phyloP scores from a whole-genome alignment of 92 coral and sea anemone genomes.

The Zoanthus solanderi region DNA sequence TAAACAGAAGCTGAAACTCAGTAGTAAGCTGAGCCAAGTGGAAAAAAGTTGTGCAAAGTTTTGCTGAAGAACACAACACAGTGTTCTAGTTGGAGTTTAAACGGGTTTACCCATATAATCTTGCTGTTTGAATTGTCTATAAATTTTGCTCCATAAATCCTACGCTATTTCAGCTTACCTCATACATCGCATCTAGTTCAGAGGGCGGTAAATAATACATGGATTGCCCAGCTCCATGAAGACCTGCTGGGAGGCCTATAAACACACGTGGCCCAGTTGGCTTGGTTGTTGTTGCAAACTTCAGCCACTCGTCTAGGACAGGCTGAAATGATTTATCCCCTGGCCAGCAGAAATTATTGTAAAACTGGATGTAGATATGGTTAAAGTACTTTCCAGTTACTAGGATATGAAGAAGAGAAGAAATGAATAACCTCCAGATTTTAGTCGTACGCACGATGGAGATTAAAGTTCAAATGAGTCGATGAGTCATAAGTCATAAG shows the following conservation, averaged over 20 bases:
- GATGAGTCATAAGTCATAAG: too few species aligned
- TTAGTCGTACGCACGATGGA: too few species aligned
- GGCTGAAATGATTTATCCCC: conserved; percentile 72
- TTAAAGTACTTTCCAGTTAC: conserved; percentile 81
- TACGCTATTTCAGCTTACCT: conserved; percentile 39
- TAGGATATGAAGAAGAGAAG: background rate
- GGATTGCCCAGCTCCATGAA: conserved; percentile 76
- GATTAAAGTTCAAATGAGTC: too few species aligned
- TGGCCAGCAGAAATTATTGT: conserved; percentile 91
- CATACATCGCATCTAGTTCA: conserved; percentile 62
- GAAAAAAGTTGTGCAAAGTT: too few species aligned
- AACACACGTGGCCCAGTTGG: conserved; percentile 84
- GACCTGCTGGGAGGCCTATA: conserved; percentile 82
- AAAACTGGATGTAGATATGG: conserved; percentile 85
- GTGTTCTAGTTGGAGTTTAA: too few species aligned
- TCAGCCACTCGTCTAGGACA: conserved; percentile 72
- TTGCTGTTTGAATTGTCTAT: too few species aligned
- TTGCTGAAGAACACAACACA: too few species aligned
- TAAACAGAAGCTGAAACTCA: too few species aligned
- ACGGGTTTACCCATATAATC: too few species aligned
- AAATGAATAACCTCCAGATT: background rate
- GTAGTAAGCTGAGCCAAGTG: too few species aligned
- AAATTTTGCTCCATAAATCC: too few species aligned
- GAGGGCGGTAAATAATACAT: conserved; percentile 79
- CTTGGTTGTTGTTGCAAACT: conserved; percentile 51